Conservation (phyloP, 2,888 invertebrate genomes). For the Cyaniris semiargus region DNA sequence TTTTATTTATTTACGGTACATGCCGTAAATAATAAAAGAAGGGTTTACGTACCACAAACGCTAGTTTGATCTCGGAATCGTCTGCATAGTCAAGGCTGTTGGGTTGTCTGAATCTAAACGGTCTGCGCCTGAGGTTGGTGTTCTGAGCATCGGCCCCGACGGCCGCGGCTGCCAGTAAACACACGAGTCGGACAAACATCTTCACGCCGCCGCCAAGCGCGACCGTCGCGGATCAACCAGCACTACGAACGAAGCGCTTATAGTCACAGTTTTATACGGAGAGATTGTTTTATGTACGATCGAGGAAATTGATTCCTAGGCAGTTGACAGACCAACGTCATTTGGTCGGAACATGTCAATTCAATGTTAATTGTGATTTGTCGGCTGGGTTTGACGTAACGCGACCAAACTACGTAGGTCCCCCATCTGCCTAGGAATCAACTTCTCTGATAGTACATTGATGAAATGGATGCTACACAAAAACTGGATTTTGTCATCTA, state of each 20-base stretch:
- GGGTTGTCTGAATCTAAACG: not conserved
- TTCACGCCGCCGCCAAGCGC: not conserved
- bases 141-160: not conserved
- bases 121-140: conserved; percentile 5
- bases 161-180: conserved; percentile 8
- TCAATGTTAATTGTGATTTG: no score
- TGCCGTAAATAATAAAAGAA: not conserved
- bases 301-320: no score
- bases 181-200: not conserved
- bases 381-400: no score
- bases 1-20: not conserved
- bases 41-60: conserved; percentile 40
- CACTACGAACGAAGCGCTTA: not conserved
- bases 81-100: not conserved
- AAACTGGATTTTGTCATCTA: conserved; percentile 17
- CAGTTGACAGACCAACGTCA: no score
- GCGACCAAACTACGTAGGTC: no score
- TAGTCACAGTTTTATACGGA: conserved; percentile 6
- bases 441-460: no score
- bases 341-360: no score
- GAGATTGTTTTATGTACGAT: not conserved
- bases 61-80: conserved; percentile 36
- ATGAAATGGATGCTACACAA: not conserved
- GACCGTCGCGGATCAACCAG: not conserved
- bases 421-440: no score